phyloP scores from a whole-genome alignment of 2,888 invertebrate genomes.

The Mesoligia furuncula region DNA sequence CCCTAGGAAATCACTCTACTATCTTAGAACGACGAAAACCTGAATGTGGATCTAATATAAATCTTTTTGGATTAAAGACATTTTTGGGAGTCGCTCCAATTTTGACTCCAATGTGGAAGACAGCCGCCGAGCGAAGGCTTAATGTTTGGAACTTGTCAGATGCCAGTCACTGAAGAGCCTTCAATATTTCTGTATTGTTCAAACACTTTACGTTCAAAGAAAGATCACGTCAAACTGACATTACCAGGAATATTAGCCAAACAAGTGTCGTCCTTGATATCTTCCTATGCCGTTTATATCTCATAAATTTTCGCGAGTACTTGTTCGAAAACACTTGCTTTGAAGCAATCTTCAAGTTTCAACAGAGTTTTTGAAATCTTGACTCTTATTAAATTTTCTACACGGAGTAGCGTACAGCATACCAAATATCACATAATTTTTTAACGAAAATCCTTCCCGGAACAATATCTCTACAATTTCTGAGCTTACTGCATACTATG shows the following conservation, averaged over 20 bases:
- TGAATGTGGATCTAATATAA: background rate
- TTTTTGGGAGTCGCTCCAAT: background rate
- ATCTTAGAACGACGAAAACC: background rate
- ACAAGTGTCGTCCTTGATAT: conserved; percentile 10
- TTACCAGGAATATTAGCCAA: conserved; percentile 5
- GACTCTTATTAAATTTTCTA: conserved; percentile 21
- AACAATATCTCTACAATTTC: conserved; percentile 53
- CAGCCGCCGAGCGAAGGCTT: background rate
- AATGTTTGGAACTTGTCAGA: conserved; percentile 23
- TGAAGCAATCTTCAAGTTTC: conserved; percentile 1
- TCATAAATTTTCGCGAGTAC: conserved; percentile 3
- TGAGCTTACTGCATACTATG: conserved; percentile 22
- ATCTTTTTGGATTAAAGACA: background rate
- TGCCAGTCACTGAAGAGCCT: conserved; percentile 20
- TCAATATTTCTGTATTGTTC: conserved; percentile 7
- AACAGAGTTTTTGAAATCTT: conserved; percentile 22
- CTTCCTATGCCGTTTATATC: background rate
- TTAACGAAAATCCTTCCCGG: conserved; percentile 24
- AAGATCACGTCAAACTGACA: conserved; percentile 18
- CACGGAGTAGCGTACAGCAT: conserved; percentile 6
- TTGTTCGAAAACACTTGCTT: conserved; percentile 11
- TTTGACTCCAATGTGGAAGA: background rate
- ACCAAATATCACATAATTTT: conserved; percentile 39
- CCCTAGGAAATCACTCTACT: background rate
- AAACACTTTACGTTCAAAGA: conserved; percentile 17